A percentile compares a stretch with the other conserved stretches of the same genome.
Conservation (phyloP, 2,888 invertebrate genomes). For the Dolichopus griseipennis region DNA sequence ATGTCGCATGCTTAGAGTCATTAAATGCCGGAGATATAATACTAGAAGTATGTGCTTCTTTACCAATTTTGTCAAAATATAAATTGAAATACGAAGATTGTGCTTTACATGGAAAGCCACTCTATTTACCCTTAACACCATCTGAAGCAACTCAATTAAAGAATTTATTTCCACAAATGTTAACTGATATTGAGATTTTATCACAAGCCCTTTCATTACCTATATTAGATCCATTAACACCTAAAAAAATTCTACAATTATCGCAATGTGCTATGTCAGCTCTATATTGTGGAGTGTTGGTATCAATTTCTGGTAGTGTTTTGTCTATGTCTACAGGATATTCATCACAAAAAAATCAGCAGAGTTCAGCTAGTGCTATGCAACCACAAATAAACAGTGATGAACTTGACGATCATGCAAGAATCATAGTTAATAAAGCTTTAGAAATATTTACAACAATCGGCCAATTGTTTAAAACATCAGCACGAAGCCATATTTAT, state of each 20-base stretch:
- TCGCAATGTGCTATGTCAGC: constrained; percentile 76
- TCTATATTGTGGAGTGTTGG: constrained; percentile 67
- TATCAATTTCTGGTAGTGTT: constrained; percentile 56
- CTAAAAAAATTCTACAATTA: constrained; percentile 71
- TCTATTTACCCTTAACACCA: constrained; percentile 57
- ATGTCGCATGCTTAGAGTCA: constrained; percentile 67
- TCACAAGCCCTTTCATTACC: constrained; percentile 77
- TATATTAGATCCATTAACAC: constrained; percentile 77
- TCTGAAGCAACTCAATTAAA: constrained; percentile 66
- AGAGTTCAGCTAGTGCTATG: constrained; percentile 23
- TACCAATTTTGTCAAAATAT: constrained; percentile 55
- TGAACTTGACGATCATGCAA: constrained; percentile 71
- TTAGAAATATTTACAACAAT: constrained; percentile 77
- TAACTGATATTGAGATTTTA: constrained; percentile 72
- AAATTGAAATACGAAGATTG: constrained; percentile 46
- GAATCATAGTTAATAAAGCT: constrained; percentile 78
- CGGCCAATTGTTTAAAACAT: constrained; percentile 69
- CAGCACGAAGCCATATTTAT: constrained; percentile 76
- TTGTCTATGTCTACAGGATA: constrained; percentile 50
- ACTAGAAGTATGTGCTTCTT: constrained; percentile 68
- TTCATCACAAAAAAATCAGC: constrained; percentile 48
- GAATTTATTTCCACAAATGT: constrained; percentile 61
- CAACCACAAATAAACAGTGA: constrained; percentile 49
- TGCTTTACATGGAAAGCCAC: constrained; percentile 53
- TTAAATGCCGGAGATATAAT: constrained; percentile 74